phyloP scores from a whole-genome alignment of 2,797 vertebrate genomes.

The Notolepis coatsorum region DNA sequence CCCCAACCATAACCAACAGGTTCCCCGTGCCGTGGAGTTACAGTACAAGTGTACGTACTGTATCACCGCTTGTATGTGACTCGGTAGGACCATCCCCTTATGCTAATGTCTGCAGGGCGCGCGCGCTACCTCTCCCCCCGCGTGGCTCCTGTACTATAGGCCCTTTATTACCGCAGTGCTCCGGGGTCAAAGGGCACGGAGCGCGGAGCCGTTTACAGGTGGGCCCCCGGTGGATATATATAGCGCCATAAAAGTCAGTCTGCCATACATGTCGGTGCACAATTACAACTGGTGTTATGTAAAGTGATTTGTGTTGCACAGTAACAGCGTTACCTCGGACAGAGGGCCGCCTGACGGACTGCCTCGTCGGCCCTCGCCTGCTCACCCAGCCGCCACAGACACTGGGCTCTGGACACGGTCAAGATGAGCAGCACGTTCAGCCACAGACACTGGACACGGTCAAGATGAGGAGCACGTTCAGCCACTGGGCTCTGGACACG shows the following conservation, averaged over 20 bases:
- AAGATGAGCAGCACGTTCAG: not conserved
- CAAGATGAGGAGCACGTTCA: too few relatives aligned
- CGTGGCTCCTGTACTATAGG: slow-evolving; percentile 48
- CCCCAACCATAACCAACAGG: slow-evolving; percentile 10
- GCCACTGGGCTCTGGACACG: too few relatives aligned
- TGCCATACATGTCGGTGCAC: slow-evolving; percentile 56
- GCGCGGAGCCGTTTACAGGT: slow-evolving; percentile 58
- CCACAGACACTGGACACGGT: too few relatives aligned
- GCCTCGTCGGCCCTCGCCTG: slow-evolving; percentile 28
- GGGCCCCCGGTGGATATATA: slow-evolving; percentile 45
- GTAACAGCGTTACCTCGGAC: slow-evolving; percentile 46
- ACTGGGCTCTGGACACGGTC: not conserved
- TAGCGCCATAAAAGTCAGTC: slow-evolving; percentile 61
- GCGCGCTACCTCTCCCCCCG: slow-evolving; percentile 32
- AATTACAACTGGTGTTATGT: slow-evolving; percentile 63
- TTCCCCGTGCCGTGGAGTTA: slow-evolving; percentile 40
- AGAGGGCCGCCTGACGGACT: slow-evolving; percentile 34
- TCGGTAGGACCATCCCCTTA: slow-evolving; percentile 45
- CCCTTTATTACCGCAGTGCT: slow-evolving; percentile 60
- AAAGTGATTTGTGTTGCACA: slow-evolving; percentile 54
- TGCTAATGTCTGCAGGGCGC: slow-evolving; percentile 50
- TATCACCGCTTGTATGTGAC: slow-evolving; percentile 44
- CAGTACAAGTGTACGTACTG: slow-evolving; percentile 26
- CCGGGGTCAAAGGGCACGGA: slow-evolving; percentile 42
- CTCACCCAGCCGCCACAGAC: slow-evolving; percentile 31